Evolutionary conservation across 1,140 invertebrate genomes (phyloP), one percentile per base, ranked within the genome.

Genomic region (Ectropis grisescens): DNA sequence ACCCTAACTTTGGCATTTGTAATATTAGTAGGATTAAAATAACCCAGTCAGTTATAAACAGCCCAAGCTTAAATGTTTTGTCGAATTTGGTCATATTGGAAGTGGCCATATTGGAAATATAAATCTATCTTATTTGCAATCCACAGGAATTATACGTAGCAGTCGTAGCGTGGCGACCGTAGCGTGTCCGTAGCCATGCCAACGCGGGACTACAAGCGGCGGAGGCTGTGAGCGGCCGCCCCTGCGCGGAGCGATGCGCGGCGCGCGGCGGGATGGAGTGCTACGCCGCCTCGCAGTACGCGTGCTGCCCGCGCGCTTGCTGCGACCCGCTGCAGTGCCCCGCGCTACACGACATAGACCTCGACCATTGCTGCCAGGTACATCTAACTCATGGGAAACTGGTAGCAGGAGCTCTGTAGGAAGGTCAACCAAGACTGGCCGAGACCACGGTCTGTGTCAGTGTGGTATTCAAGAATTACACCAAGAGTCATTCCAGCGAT

Each of bases 271-370:
- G 57, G 47, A 81, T 82, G 76, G 79, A 82, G 28, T 82, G 80
- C 64, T 83, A 82, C 59, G 61, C 82, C 26, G 82, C 82, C 55
- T 80, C 82, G 14, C 80, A 82, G 71, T 83, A 62, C 59, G 72
- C 43, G 48, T 78, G 45, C 58, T 82, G 67, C 48, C 48, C 40
- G 16, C 61, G 65, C 44, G 58, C 45, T 10, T 72, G 66, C 64
- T 83, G 69, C 60, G 81, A 80, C 25, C 60, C 69, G 13, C 56
- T 81, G 24, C 72, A 79, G 49, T 81, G 76, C 34, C 41, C 52
- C 9, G 57, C 60, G 7, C 28, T 43, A 11, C 58, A 58, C 30
- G 40, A 70, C 13, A 42, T 66, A 29, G 71, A 78, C 12, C 65
- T 75, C 29, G 66, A 68, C n/a, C 61, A 78, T 35, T 75, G 75